These are phyloP conservation scores for Scartelaos histophorus DNA, from an alignment of 2,113 vertebrate species.

Conservation along the genomic window DNA sequence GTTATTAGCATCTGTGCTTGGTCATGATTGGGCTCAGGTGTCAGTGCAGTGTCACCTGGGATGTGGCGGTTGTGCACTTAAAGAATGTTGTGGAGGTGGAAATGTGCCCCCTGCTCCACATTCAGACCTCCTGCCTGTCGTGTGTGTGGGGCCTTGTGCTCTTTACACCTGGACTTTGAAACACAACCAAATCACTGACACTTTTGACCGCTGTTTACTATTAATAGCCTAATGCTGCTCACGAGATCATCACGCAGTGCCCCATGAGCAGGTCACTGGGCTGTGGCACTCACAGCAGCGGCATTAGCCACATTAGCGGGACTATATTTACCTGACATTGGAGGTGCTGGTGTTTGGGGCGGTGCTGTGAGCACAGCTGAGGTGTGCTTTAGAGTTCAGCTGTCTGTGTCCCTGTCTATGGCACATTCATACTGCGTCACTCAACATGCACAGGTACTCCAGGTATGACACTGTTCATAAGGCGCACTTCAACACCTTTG, in stretches of 20 bases:
- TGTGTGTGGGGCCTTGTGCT: neutral
- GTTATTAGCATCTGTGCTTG: slow-evolving; percentile 14
- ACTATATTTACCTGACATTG: slow-evolving; percentile 63
- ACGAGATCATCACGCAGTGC: slow-evolving; percentile 42
- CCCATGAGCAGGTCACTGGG: slow-evolving; percentile 33
- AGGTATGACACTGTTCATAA: slow-evolving; percentile 53
- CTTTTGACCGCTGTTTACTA: slow-evolving; percentile 63
- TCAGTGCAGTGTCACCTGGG: slow-evolving; percentile 8
- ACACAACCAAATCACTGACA: slow-evolving; percentile 59
- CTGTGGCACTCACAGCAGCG: slow-evolving; percentile 17
- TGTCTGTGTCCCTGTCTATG: slow-evolving; percentile 36
- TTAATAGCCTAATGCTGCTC: slow-evolving; percentile 60
- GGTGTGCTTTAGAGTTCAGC: slow-evolving; percentile 22
- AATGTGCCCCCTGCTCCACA: neutral
- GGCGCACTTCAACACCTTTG: slow-evolving; percentile 33
- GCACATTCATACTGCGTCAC: slow-evolving; percentile 63
- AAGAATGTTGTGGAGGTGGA: neutral
- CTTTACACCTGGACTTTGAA: slow-evolving; percentile 29
- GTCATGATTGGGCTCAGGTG: slow-evolving; percentile 23
- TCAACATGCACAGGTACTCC: slow-evolving; percentile 54
- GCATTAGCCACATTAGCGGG: slow-evolving; percentile 40
- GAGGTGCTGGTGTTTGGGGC: slow-evolving; percentile 17
- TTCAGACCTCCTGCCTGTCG: neutral
- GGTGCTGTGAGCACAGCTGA: slow-evolving; percentile 20
- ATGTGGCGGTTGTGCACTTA: slow-evolving; percentile 12